Conservation (phyloP, 2,113 vertebrate genomes). For the Oreochromis aureus region DNA sequence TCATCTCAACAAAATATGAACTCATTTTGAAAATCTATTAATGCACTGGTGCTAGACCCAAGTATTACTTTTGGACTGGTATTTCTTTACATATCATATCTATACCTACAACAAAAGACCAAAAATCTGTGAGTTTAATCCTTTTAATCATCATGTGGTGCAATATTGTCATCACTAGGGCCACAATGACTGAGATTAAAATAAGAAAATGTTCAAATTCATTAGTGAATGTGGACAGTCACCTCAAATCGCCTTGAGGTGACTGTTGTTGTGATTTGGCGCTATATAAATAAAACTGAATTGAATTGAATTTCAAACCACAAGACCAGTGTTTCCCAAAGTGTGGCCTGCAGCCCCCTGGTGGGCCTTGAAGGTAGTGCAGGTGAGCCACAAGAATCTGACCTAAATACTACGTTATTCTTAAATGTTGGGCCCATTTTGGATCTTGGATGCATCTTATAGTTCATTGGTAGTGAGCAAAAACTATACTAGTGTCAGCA, state of each 20-base stretch:
- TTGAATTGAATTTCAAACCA: neutral
- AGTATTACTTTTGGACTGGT: neutral
- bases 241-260: neutral
- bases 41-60: neutral
- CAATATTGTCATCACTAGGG: neutral
- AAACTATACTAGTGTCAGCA: neutral
- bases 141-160: neutral
- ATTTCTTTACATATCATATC: neutral
- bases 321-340: neutral
- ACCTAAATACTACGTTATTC: neutral
- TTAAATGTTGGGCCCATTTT: neutral
- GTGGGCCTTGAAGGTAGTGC: neutral
- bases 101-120: neutral
- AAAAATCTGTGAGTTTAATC: neutral
- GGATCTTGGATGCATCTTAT: neutral
- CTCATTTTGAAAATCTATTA: neutral
- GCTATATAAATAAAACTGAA: neutral
- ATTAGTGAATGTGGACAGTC: neutral
- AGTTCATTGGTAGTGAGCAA: neutral
- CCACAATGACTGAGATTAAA: neutral
- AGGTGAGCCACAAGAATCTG: neutral
- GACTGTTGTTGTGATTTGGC: neutral
- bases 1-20: neutral
- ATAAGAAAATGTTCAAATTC: neutral
- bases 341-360: neutral